Conservation (phyloP, 2,888 invertebrate species). For the Nasonia oneida region DNA sequence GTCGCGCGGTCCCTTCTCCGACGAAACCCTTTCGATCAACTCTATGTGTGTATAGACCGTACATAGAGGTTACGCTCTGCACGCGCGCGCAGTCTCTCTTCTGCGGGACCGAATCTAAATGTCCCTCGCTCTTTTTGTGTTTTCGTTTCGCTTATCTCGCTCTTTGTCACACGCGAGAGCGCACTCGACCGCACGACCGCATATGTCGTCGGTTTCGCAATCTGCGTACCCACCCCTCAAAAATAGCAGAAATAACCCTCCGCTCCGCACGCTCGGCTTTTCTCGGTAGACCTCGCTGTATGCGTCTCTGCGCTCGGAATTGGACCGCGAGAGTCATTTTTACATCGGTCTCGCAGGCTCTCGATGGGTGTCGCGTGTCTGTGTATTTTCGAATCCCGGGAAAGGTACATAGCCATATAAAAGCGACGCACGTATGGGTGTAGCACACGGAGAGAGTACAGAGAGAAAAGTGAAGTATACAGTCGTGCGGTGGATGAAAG, state of each 20-base stretch:
- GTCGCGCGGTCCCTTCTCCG: neutral
- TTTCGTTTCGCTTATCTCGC: constrained; percentile 40
- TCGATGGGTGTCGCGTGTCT: neutral
- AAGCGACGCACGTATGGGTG: neutral
- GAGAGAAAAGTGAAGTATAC: too few relatives aligned
- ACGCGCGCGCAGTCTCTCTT: constrained; percentile 5
- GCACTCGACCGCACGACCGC: constrained; percentile 60
- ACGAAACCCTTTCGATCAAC: neutral
- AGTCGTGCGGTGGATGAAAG: too few relatives aligned
- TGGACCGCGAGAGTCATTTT: constrained; percentile 15
- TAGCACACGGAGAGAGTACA: neutral
- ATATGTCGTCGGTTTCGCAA: constrained; percentile 60
- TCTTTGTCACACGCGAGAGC: constrained; percentile 38
- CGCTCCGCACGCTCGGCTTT: neutral
- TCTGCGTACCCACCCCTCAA: constrained; percentile 50
- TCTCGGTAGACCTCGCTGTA: neutral
- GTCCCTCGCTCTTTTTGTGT: constrained; percentile 28
- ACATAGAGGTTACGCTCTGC: neutral
- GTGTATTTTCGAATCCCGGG: neutral
- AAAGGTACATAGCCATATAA: neutral
- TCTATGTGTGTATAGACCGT: neutral
- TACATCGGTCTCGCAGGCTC: neutral
- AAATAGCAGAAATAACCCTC: constrained; percentile 49
- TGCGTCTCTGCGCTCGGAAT: neutral
- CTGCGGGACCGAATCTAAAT: neutral